These are phyloP conservation scores for Goniozus legneri DNA, from an alignment of 1,140 invertebrate species.

Conservation along the genomic window DNA sequence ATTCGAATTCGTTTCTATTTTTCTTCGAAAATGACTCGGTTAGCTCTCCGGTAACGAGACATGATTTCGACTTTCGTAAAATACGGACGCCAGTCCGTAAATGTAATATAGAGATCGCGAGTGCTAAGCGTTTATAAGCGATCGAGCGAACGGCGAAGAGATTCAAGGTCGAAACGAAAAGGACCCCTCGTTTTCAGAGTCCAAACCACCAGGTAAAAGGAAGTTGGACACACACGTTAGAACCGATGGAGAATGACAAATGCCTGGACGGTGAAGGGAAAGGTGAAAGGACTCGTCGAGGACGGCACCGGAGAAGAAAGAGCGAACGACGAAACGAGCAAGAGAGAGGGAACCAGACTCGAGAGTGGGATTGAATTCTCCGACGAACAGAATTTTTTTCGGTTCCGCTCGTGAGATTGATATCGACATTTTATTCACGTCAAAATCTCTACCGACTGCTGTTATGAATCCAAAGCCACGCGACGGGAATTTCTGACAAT, in stretches of 20 bases:
- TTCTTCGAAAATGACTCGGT: no score
- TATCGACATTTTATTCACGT: constrained; percentile 7
- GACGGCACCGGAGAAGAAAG: background rate
- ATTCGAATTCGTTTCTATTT: no score
- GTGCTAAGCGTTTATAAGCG: no score
- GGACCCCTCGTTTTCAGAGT: constrained; percentile 32
- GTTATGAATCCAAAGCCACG: no score
- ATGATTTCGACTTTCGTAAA: no score
- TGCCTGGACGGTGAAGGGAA: constrained; percentile 40
- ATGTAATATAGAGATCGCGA: no score
- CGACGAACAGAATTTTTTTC: constrained; percentile 16
- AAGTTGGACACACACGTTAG: constrained; percentile 31
- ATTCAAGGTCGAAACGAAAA: constrained; percentile 36
- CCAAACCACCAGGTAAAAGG: constrained; percentile 42
- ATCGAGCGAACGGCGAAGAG: constrained; percentile 3
- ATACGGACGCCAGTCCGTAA: no score
- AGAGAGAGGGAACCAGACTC: background rate
- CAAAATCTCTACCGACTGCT: no score
- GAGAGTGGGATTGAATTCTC: background rate
- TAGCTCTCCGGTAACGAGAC: no score
- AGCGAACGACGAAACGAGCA: constrained; percentile 9
- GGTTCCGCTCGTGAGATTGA: constrained; percentile 17
- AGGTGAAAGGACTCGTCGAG: constrained; percentile 40
- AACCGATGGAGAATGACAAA: constrained; percentile 48
- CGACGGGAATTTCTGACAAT: no score